Evolutionary conservation across 2,797 vertebrate genomes (phyloP), one percentile per base, ranked within the genome.

Genomic region (Cyprinella venusta): DNA sequence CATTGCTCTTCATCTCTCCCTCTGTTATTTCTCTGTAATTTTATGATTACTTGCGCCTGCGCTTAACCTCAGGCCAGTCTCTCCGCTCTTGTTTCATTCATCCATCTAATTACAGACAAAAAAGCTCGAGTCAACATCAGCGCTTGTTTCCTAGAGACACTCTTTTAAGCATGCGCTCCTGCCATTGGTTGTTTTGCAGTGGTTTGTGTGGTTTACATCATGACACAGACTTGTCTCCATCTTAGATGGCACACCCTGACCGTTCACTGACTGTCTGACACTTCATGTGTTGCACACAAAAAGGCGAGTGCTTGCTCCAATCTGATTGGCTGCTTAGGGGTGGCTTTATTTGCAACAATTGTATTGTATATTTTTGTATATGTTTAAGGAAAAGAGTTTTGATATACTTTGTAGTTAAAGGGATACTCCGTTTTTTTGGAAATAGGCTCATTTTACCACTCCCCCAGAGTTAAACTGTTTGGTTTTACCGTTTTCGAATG

Each of bases 31-130:
- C 61, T 71, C 10, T 76, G 18, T 67, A 76, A 45, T 65, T 50
- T 54, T 56, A 36, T 36, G 45, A 54, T 82, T 54, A 56, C 61
- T 54, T 42, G 9, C 15, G 24, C 33, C 40, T 74, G 40, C 56
- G 19, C 21, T 64, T 38, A 82, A 75, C 70, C 72, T 68, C 81
- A 18, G 30, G 63, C 36, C 48, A 65, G 61, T 68, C 33, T 75
- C 36, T 82, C 33, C 7, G 13, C 59, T 65, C 61, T 82, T 64
- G 69, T 81, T 74, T 64, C 36, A 26, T 74, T 38, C 30, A 30
- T 76, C 61, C 48, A 15, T 65, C 48, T 67, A 76, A 76, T 68
- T 54, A 76, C 72, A 82, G 24, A 56, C 72, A 56, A 56, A 75
- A 18, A 67, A 15, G 16, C 63, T 82, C 59, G 64, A 76, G 64